Conservation (phyloP, 2,113 vertebrate genomes). For the Tupaia chinensis region DNA sequence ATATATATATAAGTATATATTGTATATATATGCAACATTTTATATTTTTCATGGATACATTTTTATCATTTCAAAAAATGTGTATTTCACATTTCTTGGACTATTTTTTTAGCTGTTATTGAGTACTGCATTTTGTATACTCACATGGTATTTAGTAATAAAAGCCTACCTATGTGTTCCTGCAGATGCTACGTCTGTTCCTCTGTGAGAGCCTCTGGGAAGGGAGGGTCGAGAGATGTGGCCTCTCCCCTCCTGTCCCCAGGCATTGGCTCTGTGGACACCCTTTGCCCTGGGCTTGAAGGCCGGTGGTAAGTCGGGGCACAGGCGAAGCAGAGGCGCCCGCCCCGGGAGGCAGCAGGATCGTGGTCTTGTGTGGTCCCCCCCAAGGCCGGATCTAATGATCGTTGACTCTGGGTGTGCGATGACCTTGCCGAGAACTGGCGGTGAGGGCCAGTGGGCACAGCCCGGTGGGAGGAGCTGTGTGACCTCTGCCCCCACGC, state of each 20-base stretch:
- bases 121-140: conserved; percentile 85
- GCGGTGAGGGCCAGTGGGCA: not conserved
- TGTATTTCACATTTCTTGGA: conserved; percentile 88
- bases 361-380: not conserved
- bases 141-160: conserved; percentile 83
- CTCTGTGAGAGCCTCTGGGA: not conserved
- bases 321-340: rapidly evolving
- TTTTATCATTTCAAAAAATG: conserved; percentile 91
- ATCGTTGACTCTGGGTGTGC: not conserved
- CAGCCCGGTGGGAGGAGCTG: not conserved
- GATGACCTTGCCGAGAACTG: not conserved
- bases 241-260: not conserved
- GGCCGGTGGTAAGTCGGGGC: not conserved
- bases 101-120: conserved; percentile 86
- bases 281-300: not conserved
- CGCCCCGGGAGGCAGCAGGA: not conserved
- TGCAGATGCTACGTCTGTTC: not conserved
- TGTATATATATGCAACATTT: conserved; percentile 83
- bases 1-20: conserved; percentile 83
- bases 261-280: not conserved
- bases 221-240: not conserved
- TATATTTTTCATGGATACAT: conserved; percentile 87
- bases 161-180: conserved; percentile 76
- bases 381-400: not conserved
- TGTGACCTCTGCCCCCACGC: not conserved